A percentile compares a stretch with the other conserved stretches of the same genome.
These are phyloP conservation scores for Sphenodon punctatus DNA, from an alignment of 2,797 vertebrate genomes.

Conservation along the genomic window DNA sequence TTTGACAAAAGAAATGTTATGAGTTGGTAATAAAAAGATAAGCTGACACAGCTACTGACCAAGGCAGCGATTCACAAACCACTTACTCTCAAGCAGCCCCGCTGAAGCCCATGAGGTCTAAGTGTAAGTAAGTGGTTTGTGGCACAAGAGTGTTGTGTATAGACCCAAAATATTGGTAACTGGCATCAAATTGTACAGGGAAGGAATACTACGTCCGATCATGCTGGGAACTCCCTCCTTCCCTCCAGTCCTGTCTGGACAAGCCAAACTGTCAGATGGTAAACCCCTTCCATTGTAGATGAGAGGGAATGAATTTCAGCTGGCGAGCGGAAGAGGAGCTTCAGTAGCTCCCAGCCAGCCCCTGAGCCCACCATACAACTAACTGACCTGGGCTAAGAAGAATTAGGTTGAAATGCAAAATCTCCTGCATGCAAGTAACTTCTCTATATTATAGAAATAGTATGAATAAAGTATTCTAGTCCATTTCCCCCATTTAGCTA, in stretches of 20 bases:
- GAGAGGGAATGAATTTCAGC: not conserved
- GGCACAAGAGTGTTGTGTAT: rapidly evolving
- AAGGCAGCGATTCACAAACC: too few relatives aligned
- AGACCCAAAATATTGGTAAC: not conserved
- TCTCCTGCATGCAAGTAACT: not conserved
- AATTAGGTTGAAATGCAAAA: too few relatives aligned
- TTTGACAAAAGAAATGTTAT: rapidly evolving
- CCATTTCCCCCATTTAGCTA: not conserved
- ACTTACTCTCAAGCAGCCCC: too few relatives aligned
- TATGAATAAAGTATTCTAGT: rapidly evolving
- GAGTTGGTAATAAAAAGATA: rapidly evolving
- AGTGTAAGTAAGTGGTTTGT: too few relatives aligned
- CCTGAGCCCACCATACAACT: not conserved
- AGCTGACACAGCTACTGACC: rapidly evolving
- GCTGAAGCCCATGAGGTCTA: too few relatives aligned
- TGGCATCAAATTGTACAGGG: not conserved
- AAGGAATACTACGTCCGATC: not conserved
- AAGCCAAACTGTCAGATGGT: not conserved
- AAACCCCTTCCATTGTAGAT: not conserved
- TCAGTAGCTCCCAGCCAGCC: not conserved
- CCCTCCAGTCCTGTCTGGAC: not conserved
- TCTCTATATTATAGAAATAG: not conserved
- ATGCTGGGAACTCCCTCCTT: too few relatives aligned
- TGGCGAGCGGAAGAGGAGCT: not conserved
- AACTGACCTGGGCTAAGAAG: too few relatives aligned